Base-by-base conservation (phyloP, 1,140 invertebrate genomes). In the Drosophila trapezifrons region DNA sequence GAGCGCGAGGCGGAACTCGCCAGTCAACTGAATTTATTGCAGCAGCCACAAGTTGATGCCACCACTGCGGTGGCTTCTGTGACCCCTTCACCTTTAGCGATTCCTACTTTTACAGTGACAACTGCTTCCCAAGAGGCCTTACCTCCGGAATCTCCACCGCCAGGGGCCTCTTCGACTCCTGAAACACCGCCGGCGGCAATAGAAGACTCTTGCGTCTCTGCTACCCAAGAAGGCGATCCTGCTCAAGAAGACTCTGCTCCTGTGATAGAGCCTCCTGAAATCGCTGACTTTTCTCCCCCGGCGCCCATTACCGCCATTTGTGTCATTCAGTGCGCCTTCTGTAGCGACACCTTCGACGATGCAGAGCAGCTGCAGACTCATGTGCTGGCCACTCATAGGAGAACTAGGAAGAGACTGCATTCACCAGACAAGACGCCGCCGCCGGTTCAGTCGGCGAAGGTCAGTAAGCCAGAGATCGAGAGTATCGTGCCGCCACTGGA, bases 311-410 rank as follows among this genome's bases (percentile, higher is more conserved):
- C 18, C 17, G 22, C 22, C 15, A 4, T 18, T 29, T 25, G 8
- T 66, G n/a, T 69, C 10, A 65, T 82, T 49, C 57, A 65, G 18
- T 86, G 82, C 42, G 67, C 79, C 6, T 79, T 73, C 35, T 87
- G 83, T 17, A 72, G 51, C 15, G n/a, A 40, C 15, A 82, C 32
- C 2, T 83, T 83, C 13, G 38, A 56, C 3, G 42, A 77, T 65
- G 29, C 45, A 2, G 42, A 78, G 13, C 40, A 82, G 12, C 54
- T 86, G 13, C 55, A 54, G 25, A 37, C n/a, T 27, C 81, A 77
- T 77, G 81, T 90, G 25, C 49, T 54, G 49, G 46, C 45, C 47
- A 63, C 20, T 3, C 90, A 76, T 29, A 72, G 20, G 25, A 37
- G 15, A 7, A 3, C 40, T 0, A 15, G 37, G 12, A 40, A 66